Conservation (phyloP, 2,888 invertebrate genomes). For the Lasiommata megera region DNA sequence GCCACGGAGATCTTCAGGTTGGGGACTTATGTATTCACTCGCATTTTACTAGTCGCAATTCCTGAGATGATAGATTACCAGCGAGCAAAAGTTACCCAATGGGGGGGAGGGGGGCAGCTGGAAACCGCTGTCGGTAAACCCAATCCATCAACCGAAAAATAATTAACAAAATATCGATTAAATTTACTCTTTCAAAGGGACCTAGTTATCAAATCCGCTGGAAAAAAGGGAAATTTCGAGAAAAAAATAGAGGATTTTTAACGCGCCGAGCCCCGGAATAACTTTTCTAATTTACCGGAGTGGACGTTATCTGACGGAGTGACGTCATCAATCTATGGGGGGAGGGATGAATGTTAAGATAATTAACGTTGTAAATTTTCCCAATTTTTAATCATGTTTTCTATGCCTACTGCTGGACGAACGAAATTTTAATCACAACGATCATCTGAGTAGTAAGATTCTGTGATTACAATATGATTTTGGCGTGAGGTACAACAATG, state of each 20-base stretch:
- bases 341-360: neutral
- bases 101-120: no score
- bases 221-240: constrained; percentile 4
- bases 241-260: constrained; percentile 16
- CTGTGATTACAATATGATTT: no score
- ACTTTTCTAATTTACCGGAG: constrained; percentile 50
- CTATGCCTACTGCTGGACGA: no score
- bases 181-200: neutral
- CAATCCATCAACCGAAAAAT: neutral
- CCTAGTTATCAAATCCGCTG: neutral
- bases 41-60: no score
- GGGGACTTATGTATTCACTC: no score
- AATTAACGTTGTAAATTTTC: neutral
- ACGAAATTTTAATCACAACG: no score
- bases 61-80: no score
- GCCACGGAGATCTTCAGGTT: no score
- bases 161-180: neutral
- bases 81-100: no score
- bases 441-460: no score
- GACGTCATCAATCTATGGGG: constrained; percentile 45
- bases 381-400: neutral
- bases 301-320: constrained; percentile 40
- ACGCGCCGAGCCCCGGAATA: constrained; percentile 21
- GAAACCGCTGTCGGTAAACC: neutral
- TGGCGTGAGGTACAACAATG: no score